Conservation (phyloP, 2,797 vertebrate species). For the Myiothlypis coronata region DNA sequence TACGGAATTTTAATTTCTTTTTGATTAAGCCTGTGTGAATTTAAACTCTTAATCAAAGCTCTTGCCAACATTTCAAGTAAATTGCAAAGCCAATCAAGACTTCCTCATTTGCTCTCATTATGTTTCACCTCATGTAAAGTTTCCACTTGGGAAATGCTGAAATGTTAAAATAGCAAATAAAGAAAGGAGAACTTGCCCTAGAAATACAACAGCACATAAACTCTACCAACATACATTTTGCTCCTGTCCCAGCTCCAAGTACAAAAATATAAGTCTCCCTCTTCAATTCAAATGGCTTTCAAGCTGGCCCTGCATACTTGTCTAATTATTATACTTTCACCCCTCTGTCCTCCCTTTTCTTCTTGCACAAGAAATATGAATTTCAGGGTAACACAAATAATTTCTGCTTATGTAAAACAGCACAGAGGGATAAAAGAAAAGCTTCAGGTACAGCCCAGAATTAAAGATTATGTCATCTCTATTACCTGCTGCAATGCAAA, state of each 20-base stretch:
- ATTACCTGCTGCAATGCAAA: neutral
- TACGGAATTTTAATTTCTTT: slow-evolving; percentile 50
- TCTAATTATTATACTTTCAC: neutral
- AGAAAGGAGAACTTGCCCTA: slow-evolving; percentile 4
- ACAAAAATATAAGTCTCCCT: neutral
- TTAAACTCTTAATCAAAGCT: slow-evolving; percentile 46
- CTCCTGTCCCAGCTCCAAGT: neutral
- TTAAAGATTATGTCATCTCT: neutral
- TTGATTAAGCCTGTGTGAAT: slow-evolving; percentile 51
- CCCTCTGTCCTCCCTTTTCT: neutral
- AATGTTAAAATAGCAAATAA: slow-evolving; percentile 48
- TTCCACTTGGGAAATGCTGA: slow-evolving; percentile 22
- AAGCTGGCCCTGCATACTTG: neutral
- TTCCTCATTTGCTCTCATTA: slow-evolving; percentile 38
- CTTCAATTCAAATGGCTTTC: neutral
- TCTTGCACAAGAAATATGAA: neutral
- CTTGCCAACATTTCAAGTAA: slow-evolving; percentile 43
- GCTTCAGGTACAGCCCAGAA: neutral
- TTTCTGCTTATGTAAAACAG: neutral
- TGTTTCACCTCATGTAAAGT: slow-evolving; percentile 12
- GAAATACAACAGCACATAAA: neutral
- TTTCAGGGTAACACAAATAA: neutral
- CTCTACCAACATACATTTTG: neutral
- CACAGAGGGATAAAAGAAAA: neutral
- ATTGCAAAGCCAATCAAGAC: slow-evolving; percentile 58